Evolutionary conservation across 1,140 invertebrate species (phyloP), one percentile per base, ranked within the genome.

Genomic region (Mercenaria mercenaria): DNA sequence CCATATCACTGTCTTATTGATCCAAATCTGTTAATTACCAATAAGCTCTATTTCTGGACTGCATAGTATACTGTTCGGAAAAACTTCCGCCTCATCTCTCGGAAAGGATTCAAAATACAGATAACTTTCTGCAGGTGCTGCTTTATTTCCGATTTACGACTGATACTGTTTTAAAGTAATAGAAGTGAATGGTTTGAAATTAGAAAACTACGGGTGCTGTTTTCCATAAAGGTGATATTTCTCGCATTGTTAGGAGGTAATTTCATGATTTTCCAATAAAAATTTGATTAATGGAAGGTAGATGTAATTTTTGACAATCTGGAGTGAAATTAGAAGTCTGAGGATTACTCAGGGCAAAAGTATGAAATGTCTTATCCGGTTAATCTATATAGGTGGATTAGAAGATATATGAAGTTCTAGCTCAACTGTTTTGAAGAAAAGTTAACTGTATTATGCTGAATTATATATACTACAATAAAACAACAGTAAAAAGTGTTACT

Each of bases 1-100:
- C 47, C 47, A 56, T 11, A 52, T 10, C 77, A 32, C 34, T 34
- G 26, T 43, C 23, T 39, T 67, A 84, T 84, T 84, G 81, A 84
- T 84, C 81, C 41, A 34, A 20, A 50, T 47, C 41, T 64, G 56
- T 84, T 84, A 64, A 84, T 67, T 84, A 43, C 61, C 26, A n/a
- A 47, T 69, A 23, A 34, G 64, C 64, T 69, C 59, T 50, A 50
- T 61, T 61, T 61, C 50, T 59, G 56, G 50, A 34, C 77, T 23
- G 34, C 23, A 84, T 84, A 84, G 81, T 84, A 84, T 84, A 84
- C 81, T 84, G 61, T 6, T 34, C 29, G 13, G 50, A 39, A 84
- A 84, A 84, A 84, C 6, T 83, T 32, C 64, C 20, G 59, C 4
- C 43, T 56, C 39, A 47, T 26, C 39, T 80, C 11, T 52, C 26